Evolutionary conservation across 1,140 invertebrate species (phyloP), one percentile per base, ranked within the genome.

Genomic region (Anoplolepis gracilipes): DNA sequence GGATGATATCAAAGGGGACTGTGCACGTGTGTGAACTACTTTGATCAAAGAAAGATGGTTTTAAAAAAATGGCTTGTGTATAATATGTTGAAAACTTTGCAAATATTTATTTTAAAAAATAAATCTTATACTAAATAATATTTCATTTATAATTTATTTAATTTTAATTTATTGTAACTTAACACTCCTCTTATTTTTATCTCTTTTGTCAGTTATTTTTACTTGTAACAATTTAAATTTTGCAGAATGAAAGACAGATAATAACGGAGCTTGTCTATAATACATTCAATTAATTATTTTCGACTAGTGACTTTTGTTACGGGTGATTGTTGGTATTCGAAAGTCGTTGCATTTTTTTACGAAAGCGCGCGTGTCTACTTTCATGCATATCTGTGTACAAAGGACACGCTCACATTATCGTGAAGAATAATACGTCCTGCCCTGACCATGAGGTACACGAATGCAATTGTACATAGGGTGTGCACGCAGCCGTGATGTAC

Each of bases 401-500:
- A 72, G 67, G 77, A 57, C 65, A 62, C 59, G 59, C 77, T 90
- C 70, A 77, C 76, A 59, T 82, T 46, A 77, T 85, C 57, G 46
- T 62, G 49, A 61, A 69, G 87, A 90, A 90, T 85, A 90, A 90
- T 72, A 82, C 81, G 70, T 81, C 70, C 76, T 76, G 70, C 76
- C 86, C 86, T 82, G 88, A 78, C 89, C 84, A 84, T 86, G 89
- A 90, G 70, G 62, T 62, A 67, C 75, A 77, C 75, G 64, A 84
- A 49, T 86, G 64, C 76, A 90, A 90, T 79, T 55, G 86, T 36
- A 84, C 59, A 64, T 90, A 67, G 88, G 82, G 86, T 90, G 89
- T 86, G 84, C 89, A 86, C 62, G 88, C 84, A 90, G 79, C 89
- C 88, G 86, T 90, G 86, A 90, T 90, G 88, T 79, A 87, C 82